A percentile compares a stretch with the other conserved stretches of the same genome.
phyloP scores from a whole-genome alignment of 2,797 vertebrate genomes.

The Morus bassanus region DNA sequence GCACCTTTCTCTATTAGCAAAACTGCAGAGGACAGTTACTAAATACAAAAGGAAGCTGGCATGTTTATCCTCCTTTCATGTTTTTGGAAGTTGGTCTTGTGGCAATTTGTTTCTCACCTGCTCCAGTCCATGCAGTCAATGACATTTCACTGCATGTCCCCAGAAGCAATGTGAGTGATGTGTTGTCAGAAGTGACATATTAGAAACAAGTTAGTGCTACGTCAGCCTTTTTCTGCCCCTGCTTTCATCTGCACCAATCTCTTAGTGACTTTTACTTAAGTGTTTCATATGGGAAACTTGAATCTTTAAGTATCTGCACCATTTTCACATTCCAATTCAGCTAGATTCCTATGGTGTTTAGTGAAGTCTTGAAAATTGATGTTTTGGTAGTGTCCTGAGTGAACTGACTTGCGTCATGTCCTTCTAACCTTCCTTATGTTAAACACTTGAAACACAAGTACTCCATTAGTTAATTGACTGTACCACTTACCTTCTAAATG shows the following conservation, averaged over 20 bases:
- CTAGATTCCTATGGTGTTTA: not conserved
- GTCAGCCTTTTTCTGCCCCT: not conserved
- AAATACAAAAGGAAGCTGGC: not conserved
- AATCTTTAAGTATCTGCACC: not conserved
- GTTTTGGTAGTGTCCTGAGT: not conserved
- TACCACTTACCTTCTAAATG: not conserved
- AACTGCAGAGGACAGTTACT: not conserved
- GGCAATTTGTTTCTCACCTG: not conserved
- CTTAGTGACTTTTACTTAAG: not conserved
- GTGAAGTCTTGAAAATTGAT: rapidly evolving
- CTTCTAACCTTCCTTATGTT: not conserved
- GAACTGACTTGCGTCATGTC: not conserved
- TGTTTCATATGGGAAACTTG: not conserved
- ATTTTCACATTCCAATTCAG: not conserved
- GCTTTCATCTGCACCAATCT: not conserved
- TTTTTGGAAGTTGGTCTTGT: not conserved
- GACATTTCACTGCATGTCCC: not conserved
- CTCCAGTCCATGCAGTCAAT: not conserved
- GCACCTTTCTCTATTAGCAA: not conserved
- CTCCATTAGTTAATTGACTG: not conserved
- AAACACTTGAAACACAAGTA: not conserved
- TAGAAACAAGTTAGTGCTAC: not conserved
- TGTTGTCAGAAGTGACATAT: not conserved
- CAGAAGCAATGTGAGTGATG: not conserved
- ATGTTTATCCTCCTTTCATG: not conserved